Evolutionary conservation across 2,113 vertebrate species (phyloP), one percentile per base, ranked within the genome.

Genomic region (Beaufortia kweichowensis): DNA sequence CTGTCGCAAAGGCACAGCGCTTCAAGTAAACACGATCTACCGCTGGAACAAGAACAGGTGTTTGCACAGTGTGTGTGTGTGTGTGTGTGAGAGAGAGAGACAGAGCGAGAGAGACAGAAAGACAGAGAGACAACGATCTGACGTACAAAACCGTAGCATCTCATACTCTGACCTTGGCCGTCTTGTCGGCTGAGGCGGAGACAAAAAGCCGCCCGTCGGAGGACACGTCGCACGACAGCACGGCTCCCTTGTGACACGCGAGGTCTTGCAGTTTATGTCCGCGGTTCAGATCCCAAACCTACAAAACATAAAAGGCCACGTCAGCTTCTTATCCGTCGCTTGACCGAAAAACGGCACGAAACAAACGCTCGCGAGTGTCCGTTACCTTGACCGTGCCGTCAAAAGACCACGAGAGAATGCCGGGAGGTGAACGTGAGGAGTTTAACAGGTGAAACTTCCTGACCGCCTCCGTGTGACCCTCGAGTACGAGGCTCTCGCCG

Each of bases 371-470:
- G n/a, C n/a, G n/a, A n/a, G n/a, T n/a, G n/a, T n/a, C n/a, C 1
- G 70, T 91, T 90, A 98, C 97, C 94, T 96, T 98, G 67, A 94
- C 91, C 0, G 95, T 97, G 79, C 95, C 95, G 84, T 98, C 96
- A 43, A 94, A 96, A 5, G 96, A 98, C 95, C 97, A 99, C 29
- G 96, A 96, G 79, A 99, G 90, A 66, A 98, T 84, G 74, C 84
- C 87, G n/a, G 92, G 71, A 2, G 83, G 65, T 0, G 83, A 61
- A 23, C 73, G 53, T 0, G 89, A 90, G 60, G 81, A 75, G 75
- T 87, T 86, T 60, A 98, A 84, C 75, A 94, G 83, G 31, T 84
- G 89, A 35, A 98, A 98, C 83, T 92, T 90, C 86, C 95, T 91
- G 85, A 99, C 92, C 63, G 94, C 86, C 88, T 98, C 97, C 70